A percentile compares a stretch with the other conserved stretches of the same genome.
phyloP scores from a whole-genome alignment of 1,140 invertebrate genomes.

The Oryctes rhinoceros region DNA sequence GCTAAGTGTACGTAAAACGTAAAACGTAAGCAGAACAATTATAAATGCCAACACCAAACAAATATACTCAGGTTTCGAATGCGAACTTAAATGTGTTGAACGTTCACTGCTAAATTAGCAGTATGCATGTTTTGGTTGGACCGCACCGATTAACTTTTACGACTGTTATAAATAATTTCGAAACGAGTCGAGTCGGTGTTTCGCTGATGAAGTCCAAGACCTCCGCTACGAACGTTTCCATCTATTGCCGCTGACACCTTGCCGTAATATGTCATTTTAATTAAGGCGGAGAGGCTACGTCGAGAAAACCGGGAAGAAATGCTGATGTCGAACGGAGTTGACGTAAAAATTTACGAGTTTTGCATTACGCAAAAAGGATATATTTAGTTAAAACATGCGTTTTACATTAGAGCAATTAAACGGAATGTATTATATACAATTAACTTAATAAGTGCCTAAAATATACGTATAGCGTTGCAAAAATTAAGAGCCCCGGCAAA shows the following conservation, averaged over 20 bases:
- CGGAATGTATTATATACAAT: too few species aligned
- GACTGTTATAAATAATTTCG: constrained; percentile 30
- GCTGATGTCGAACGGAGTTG: constrained; percentile 7
- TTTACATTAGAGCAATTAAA: too few species aligned
- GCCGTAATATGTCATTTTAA: constrained; percentile 35
- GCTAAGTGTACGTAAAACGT: too few species aligned
- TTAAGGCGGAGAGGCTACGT: not conserved
- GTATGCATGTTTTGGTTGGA: not conserved
- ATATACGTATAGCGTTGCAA: too few species aligned
- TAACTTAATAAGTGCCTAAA: too few species aligned
- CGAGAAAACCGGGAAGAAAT: constrained; percentile 2
- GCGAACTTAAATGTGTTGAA: too few species aligned
- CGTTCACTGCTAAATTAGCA: too few species aligned
- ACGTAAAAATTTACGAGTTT: constrained; percentile 8
- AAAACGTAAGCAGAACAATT: too few species aligned
- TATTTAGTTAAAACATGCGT: too few species aligned
- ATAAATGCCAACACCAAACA: too few species aligned
- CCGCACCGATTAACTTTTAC: constrained; percentile 23
- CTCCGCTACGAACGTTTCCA: constrained; percentile 1
- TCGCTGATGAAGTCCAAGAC: not conserved
- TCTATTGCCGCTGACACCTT: constrained; percentile 29
- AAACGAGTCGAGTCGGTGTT: not conserved
- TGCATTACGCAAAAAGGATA: not conserved
- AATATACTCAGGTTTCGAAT: too few species aligned
- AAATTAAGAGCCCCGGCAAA: too few species aligned